Conservation (phyloP, 2,113 vertebrate species). For the Conger conger region DNA sequence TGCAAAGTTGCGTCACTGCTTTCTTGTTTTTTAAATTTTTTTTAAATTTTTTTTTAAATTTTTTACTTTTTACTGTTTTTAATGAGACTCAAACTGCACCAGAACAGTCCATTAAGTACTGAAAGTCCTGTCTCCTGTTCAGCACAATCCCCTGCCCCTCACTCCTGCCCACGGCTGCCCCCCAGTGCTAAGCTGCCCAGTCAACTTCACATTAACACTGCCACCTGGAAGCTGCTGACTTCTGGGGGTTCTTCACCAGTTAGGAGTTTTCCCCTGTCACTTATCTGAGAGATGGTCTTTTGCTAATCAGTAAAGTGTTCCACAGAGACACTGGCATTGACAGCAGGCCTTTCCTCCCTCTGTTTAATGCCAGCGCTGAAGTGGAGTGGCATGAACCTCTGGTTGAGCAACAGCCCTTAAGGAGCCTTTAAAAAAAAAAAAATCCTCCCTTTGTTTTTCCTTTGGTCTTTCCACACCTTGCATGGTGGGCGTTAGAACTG, state of each 20-base stretch:
- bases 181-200: slow-evolving; percentile 1
- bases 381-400: background rate
- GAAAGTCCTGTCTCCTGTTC: background rate
- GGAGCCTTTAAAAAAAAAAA: background rate
- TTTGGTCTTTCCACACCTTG: background rate
- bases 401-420: background rate
- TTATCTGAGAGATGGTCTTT: slow-evolving; percentile 51
- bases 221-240: slow-evolving; percentile 27
- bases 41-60: background rate
- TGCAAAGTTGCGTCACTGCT: too few relatives aligned
- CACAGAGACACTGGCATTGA: slow-evolving; percentile 36
- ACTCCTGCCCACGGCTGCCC: background rate
- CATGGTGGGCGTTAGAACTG: background rate
- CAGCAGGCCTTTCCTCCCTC: slow-evolving; percentile 37
- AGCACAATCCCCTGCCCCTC: background rate
- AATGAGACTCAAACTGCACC: background rate
- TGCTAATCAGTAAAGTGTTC: slow-evolving; percentile 46
- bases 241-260: slow-evolving; percentile 16
- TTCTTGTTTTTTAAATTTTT: background rate
- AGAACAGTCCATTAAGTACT: background rate
- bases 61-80: background rate
- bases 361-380: slow-evolving; percentile 9
- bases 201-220: slow-evolving; percentile 31
- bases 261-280: slow-evolving; percentile 35
- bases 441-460: background rate